Base-by-base conservation (phyloP, 2,888 invertebrate genomes). In the Phymatocera aterrima region DNA sequence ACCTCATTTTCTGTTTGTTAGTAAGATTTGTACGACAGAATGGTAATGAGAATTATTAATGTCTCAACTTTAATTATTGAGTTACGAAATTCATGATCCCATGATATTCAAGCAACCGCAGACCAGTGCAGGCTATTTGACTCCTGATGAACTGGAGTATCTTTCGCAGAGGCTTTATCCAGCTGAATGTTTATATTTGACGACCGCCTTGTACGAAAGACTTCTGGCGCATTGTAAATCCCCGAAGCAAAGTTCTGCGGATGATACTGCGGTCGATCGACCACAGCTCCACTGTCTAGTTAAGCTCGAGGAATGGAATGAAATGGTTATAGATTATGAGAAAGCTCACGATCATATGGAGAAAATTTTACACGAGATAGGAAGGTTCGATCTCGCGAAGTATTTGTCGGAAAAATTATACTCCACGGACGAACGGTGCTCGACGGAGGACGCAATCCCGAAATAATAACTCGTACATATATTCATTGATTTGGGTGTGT, bases 81-180 rank as follows among this genome's bases (percentile, higher is more conserved):
- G 21, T 51, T 51, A 51, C 21, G 10, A 51, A 51, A 18, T 51
- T 51, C 2, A 51, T 18, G 21, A 24, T 54, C 3, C 21, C 57
- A 28, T n/a, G n/a, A 57, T 5, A 68, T 68, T 24, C 24, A 43
- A 65, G 65, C 60, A 78, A n/a, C 46, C 68, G 64, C 57, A 51
- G 8, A 57, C 80, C 40, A 61, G 21, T 3, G 78, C 68, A 6
- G 80, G 77, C 34, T 80, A 81, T 46, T 80, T 82, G 46, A 70
- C 82, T 8, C 68, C 79, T 37, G 57, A 77, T 6, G 82, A 82
- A 57, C 78, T 82, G 70, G 70, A 77, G 24, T 82, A 79, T 74
- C 79, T 82, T 46, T 77, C 82, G 3, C 54, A 74, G 54, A 77
- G 80, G 77, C 72, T 82, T 8, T 80, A 80, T 37, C 80, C 82